These are phyloP conservation scores for Rhynchotus rufescens DNA, from an alignment of 2,797 vertebrate species.

Conservation along the genomic window DNA sequence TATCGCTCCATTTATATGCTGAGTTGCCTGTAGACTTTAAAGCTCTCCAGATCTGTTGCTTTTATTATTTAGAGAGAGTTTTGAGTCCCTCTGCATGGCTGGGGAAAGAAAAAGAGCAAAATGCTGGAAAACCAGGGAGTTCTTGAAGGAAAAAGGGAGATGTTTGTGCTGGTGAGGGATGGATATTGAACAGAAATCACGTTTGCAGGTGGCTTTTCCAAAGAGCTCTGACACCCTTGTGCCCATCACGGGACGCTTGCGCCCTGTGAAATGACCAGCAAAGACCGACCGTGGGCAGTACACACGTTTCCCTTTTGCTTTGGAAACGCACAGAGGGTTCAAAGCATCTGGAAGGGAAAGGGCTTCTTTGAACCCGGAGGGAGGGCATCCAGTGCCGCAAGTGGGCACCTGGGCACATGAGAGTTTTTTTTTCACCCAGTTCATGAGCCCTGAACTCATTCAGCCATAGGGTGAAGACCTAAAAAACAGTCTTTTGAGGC, in stretches of 20 bases:
- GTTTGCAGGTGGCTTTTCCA: not conserved
- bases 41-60: not conserved
- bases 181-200: not conserved
- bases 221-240: not conserved
- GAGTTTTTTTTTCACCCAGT: not conserved
- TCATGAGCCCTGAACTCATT: not conserved
- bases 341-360: not conserved
- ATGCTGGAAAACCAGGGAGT: fast-evolving
- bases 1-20: not conserved
- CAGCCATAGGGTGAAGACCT: not conserved
- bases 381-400: not conserved
- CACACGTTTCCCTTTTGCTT: not conserved
- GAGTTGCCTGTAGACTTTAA: not conserved
- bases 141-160: not conserved
- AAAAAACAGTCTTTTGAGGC: not conserved
- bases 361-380: not conserved
- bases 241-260: not conserved
- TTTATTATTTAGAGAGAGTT: not conserved
- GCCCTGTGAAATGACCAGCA: not conserved
- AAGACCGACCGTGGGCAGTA: not conserved
- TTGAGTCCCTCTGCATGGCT: not conserved
- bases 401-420: not conserved
- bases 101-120: not conserved
- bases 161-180: fast-evolving
- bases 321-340: not conserved